phyloP scores from a whole-genome alignment of 2,888 invertebrate species.

The Acanthosepion pharaonis region DNA sequence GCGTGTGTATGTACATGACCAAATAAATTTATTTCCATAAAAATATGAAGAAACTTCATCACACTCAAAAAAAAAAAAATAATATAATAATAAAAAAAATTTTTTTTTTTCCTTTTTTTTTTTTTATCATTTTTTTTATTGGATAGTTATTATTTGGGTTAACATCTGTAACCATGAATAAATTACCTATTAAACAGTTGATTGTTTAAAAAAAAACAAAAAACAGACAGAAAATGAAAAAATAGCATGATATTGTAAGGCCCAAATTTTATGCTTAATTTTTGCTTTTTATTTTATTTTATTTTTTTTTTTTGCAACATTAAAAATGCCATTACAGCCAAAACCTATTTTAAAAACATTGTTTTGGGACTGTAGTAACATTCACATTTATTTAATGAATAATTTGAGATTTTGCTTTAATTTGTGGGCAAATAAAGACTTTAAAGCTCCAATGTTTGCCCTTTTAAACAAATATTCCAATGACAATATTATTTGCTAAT shows the following conservation, averaged over 20 bases:
- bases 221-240: background rate
- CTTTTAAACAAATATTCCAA: no score
- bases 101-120: no score
- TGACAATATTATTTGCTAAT: no score
- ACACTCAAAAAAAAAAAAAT: background rate
- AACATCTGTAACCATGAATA: background rate
- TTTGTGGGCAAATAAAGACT: no score
- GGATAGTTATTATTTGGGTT: background rate
- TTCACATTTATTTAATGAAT: no score
- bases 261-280: background rate
- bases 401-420: no score
- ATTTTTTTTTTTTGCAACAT: background rate
- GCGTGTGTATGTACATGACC: no score
- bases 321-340: background rate
- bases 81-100: no score
- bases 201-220: background rate
- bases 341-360: background rate
- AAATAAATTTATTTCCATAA: background rate
- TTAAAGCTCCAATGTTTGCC: no score
- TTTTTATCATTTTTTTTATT: background rate
- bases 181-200: background rate
- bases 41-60: no score
- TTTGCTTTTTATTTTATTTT: background rate
- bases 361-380: background rate
- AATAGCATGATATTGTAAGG: background rate